Conservation (phyloP, 2,797 vertebrate species). For the Danio tinwini region DNA sequence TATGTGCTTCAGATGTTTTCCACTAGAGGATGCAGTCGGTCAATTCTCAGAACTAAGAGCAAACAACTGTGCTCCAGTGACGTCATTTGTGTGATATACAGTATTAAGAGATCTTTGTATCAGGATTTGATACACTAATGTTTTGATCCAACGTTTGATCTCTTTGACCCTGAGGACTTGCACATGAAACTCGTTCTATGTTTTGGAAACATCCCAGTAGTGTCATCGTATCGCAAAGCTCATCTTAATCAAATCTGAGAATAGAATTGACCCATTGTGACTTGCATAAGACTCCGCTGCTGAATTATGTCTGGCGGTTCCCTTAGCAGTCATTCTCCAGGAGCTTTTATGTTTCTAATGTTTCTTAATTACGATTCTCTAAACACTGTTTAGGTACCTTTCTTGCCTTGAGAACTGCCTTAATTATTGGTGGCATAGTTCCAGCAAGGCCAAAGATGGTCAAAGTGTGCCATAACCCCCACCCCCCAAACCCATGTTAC, state of each 20-base stretch:
- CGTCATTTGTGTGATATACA: background rate
- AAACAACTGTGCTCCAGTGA: constrained; percentile 15
- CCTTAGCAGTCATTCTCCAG: constrained; percentile 33
- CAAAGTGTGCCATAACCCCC: too few relatives aligned
- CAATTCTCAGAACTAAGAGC: background rate
- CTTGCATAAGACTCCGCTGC: constrained; percentile 40
- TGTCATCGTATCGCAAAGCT: background rate
- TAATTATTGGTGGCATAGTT: too few relatives aligned
- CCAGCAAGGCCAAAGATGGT: too few relatives aligned
- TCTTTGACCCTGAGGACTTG: constrained; percentile 1
- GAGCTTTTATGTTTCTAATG: constrained; percentile 27
- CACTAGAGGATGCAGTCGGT: constrained; percentile 17
- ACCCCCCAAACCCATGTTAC: too few relatives aligned
- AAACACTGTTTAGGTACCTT: too few relatives aligned
- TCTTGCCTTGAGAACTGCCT: too few relatives aligned
- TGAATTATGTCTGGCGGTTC: constrained; percentile 27
- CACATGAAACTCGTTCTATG: background rate
- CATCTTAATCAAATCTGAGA: constrained; percentile 39
- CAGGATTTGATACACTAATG: background rate
- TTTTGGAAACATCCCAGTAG: constrained; percentile 8
- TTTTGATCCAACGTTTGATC: constrained; percentile 17
- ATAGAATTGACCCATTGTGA: constrained; percentile 30
- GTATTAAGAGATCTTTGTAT: constrained; percentile 8
- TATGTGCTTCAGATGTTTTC: constrained; percentile 3
- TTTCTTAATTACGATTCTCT: constrained; percentile 47